Percentiles rank a stretch among this genome's conserved stretches.
phyloP scores from a whole-genome alignment of 2,888 invertebrate genomes.

The Phortica okadai region DNA sequence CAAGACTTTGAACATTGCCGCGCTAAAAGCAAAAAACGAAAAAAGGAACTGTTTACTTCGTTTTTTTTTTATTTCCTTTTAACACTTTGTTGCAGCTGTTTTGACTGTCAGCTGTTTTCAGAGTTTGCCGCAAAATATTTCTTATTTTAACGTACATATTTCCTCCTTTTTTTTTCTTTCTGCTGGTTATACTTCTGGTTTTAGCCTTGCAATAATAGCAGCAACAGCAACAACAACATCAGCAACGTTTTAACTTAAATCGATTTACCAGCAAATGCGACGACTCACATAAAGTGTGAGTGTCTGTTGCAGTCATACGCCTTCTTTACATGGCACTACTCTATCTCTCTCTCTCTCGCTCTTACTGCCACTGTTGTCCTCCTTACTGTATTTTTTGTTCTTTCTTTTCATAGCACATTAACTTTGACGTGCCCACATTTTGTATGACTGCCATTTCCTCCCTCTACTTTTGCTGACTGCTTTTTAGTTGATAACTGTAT shows the following conservation, averaged over 20 bases:
- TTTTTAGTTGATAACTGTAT: conserved; percentile 24
- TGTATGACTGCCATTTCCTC: background rate
- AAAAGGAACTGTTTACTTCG: background rate
- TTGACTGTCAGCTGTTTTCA: conserved; percentile 15
- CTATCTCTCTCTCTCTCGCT: background rate
- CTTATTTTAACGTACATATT: background rate
- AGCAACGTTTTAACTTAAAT: background rate
- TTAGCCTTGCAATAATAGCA: background rate
- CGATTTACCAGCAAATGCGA: conserved; percentile 3
- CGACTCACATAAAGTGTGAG: background rate
- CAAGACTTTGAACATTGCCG: background rate
- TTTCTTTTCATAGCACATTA: conserved; percentile 7
- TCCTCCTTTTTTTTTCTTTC: background rate
- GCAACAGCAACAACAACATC: background rate
- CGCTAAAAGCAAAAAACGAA: background rate
- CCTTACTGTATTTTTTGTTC: background rate
- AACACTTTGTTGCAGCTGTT: background rate
- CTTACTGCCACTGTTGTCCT: background rate
- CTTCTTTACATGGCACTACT: background rate
- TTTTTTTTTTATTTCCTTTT: background rate
- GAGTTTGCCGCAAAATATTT: background rate
- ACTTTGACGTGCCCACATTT: conserved; percentile 23
- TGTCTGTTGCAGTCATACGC: too few relatives aligned
- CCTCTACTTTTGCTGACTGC: background rate
- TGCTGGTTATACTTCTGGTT: background rate